Conservation (phyloP, 2,888 invertebrate genomes). For the Gibbula magus region DNA sequence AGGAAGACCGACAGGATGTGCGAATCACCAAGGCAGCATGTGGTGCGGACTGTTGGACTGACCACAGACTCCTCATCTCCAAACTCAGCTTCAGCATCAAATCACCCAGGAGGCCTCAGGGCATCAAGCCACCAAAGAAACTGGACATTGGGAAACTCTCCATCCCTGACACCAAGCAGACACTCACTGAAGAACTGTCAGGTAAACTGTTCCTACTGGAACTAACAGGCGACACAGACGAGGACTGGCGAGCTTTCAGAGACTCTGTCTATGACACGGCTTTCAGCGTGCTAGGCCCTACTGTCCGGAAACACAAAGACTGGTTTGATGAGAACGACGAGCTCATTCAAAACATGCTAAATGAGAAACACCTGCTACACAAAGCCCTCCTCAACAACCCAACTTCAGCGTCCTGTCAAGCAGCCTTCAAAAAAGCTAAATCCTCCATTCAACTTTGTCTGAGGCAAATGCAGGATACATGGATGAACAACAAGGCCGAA, state of each 20-base stretch:
- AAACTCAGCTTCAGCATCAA: too few relatives aligned
- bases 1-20: too few relatives aligned
- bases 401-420: not conserved
- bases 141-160: too few relatives aligned
- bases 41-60: too few relatives aligned
- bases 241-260: not conserved
- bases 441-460: constrained; percentile 8
- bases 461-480: constrained; percentile 21
- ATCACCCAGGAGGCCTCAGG: too few relatives aligned
- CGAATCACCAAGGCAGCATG: too few relatives aligned
- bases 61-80: too few relatives aligned
- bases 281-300: not conserved
- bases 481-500: constrained; percentile 28
- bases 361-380: not conserved
- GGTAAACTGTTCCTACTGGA: too few relatives aligned
- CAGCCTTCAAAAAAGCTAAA: not conserved
- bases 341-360: not conserved
- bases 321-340: not conserved
- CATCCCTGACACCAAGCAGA: too few relatives aligned
- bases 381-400: constrained; percentile 6
- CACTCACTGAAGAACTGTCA: too few relatives aligned
- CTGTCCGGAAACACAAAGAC: not conserved
- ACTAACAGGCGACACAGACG: too few relatives aligned
- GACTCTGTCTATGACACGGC: not conserved
- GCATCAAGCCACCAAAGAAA: too few relatives aligned